phyloP scores from a whole-genome alignment of 2,888 invertebrate species.

The Luffia ferchaultella region DNA sequence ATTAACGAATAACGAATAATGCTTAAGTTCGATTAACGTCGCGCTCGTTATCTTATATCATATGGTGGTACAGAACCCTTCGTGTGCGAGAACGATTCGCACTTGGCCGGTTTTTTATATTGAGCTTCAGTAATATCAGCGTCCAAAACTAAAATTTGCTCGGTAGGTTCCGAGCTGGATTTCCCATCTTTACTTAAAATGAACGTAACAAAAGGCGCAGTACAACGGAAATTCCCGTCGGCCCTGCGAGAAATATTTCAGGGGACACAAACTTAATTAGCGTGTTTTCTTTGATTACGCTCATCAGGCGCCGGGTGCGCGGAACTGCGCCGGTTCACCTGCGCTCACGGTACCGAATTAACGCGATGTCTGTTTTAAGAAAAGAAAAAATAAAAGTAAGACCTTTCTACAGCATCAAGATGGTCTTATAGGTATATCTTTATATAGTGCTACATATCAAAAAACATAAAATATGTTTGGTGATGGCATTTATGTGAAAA shows the following conservation, averaged over 20 bases:
- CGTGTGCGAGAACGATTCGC: too few species aligned
- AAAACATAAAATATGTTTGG: neutral
- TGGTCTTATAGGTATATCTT: too few species aligned
- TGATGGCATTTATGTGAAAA: neutral
- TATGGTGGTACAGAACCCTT: too few species aligned
- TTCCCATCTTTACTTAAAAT: neutral
- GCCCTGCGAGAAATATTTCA: constrained; percentile 28
- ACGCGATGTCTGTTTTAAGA: constrained; percentile 19
- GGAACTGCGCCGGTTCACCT: constrained; percentile 35
- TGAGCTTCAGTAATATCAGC: too few species aligned
- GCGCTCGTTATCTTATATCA: too few species aligned
- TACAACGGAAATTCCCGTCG: neutral
- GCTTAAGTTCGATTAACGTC: too few species aligned
- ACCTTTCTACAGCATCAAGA: constrained; percentile 6
- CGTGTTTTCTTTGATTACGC: constrained; percentile 63
- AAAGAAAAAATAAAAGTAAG: constrained; percentile 31
- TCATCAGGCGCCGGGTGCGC: constrained; percentile 57
- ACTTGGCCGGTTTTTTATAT: too few species aligned
- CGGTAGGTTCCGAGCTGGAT: neutral
- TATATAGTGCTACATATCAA: neutral
- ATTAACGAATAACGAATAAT: too few species aligned
- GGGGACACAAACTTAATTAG: constrained; percentile 52
- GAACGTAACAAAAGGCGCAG: neutral
- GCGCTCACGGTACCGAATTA: neutral
- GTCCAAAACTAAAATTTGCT: neutral